Base-by-base conservation (phyloP, 2,888 invertebrate genomes). In the Beris morrisii region DNA sequence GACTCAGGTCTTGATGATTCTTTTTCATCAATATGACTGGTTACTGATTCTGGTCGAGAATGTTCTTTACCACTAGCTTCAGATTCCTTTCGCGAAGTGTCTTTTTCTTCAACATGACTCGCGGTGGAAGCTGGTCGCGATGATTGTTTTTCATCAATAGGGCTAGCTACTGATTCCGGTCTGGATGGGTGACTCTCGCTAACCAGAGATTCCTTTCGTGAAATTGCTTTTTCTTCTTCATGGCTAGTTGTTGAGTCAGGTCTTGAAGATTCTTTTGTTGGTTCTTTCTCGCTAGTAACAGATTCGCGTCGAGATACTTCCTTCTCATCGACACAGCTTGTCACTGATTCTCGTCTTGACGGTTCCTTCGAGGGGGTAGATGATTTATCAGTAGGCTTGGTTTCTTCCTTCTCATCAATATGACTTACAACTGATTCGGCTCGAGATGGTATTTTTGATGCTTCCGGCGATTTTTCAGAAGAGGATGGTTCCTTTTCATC, bases 281-380 rank as follows among this genome's bases (percentile, higher is more conserved):
- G 53, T 22, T 44, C 32, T 13, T 38, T 50, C 7, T 43, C 44
- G 22, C 64, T 67, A 3, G 76, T 77, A 67, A 78, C 79, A 11
- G 80, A 80, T 65, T 78, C 78, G 52, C 77, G 78, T 11, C 69
- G 69, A 1, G 72, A 71, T 5, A 72, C 70, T 7, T 69, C 70
- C 15, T 69, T 70, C 9, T 66, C 65, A 1, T 70, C 68, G 31
- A 55, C 52, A 11, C 65, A 70, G 15, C 71, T 72, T 0, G 63
- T 5, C 12, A 64, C 69, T 1, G 64, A 30, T 1, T 30, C 59
- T 11, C 69, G 15, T 67, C 5, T 70, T 69, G 73, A 71, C 0
- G 64, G 65, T 5, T 71, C 71, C 64, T 73, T 73, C 0, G 71
- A 73, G 5, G 66, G 7, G 1, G 12, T 38, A 15, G 46, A 15